Base-by-base conservation (phyloP, 2,888 invertebrate species). In the Furcula furcula region DNA sequence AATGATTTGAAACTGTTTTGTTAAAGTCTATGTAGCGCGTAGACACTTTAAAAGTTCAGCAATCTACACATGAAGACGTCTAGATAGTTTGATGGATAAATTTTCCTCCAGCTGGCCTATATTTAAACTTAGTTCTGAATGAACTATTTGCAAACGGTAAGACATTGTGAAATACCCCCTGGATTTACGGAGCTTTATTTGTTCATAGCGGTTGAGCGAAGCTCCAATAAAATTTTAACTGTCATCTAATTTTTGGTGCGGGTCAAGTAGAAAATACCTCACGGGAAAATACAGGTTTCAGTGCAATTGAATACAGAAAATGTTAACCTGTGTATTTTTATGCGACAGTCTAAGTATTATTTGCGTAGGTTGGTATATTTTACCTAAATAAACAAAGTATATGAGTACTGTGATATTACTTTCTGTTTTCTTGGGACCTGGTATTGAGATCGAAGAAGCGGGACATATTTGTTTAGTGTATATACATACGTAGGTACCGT, bases 101-200 rank as follows among this genome's bases (percentile, higher is more conserved):
- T 35, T 31, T 40, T 39, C 31, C 29, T 46, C 35, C 16, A 21
- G 25, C 29, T 31, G 21, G 29, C 29, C 48, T 48, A 47, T 52
- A 61, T 61, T 61, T 49, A 57, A 61, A 60, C 56, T 57, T 53
- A 49, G 48, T 55, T 54, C 53, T 47, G 58, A 60, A 54, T 52
- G 47, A 62, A 62, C 61, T 63, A 58, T 62, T 61, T 58, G 56
- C 64, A 55, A 55, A 50, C 39, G 47, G 48, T 51, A 57, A 48
- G 55, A 49, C 47, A 52, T 48, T 54, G 49, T 53, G 48, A 54
- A 65, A 61, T 59, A 47, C 55, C 34, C 51, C 16, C 10, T 55
- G 51, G 56, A 57, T 52, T 49, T 56, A 42, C 47, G 45, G 38
- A 29, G 47, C 46, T 61, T 63, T 62, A 66, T 63, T n/a, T 65